Evolutionary conservation across 2,113 vertebrate genomes (phyloP).

Genomic region (Syngnathus floridae): DNA sequence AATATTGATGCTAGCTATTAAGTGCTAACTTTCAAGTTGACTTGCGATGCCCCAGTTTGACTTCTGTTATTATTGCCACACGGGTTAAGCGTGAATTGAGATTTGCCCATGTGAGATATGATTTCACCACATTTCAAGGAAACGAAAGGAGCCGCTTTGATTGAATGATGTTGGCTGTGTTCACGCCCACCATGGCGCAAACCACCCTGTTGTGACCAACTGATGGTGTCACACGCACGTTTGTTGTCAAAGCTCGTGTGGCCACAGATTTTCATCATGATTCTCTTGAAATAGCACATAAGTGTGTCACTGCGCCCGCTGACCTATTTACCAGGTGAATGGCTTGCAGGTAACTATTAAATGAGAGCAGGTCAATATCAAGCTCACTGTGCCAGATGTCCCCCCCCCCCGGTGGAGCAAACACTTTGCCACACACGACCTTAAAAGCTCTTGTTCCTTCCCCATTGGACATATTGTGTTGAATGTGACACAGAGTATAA

Average conservation of each 20-base stretch:
- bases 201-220: too few relatives aligned
- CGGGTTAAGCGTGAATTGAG: too few relatives aligned
- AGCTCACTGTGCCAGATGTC: conserved; percentile 31
- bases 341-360: conserved; percentile 52
- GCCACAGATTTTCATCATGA: too few relatives aligned
- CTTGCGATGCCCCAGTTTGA: not conserved
- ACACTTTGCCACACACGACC: conserved; percentile 18
- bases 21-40: not conserved
- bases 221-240: too few relatives aligned
- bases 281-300: conserved; percentile 1
- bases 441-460: conserved; percentile 13
- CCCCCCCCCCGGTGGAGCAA: conserved; percentile 36
- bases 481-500: conserved; percentile 33
- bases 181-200: too few relatives aligned
- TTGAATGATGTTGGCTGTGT: too few relatives aligned
- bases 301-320: conserved; percentile 35
- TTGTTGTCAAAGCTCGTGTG: too few relatives aligned
- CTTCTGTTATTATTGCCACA: not conserved
- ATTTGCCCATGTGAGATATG: too few relatives aligned
- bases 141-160: too few relatives aligned
- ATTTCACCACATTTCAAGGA: too few relatives aligned
- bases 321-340: conserved; percentile 53
- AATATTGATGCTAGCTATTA: not conserved
- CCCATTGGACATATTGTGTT: conserved; percentile 14
- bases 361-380: conserved; percentile 41